A percentile compares a stretch with the other conserved stretches of the same genome.
phyloP scores from a whole-genome alignment of 2,797 vertebrate genomes.

The Tinamus major region DNA sequence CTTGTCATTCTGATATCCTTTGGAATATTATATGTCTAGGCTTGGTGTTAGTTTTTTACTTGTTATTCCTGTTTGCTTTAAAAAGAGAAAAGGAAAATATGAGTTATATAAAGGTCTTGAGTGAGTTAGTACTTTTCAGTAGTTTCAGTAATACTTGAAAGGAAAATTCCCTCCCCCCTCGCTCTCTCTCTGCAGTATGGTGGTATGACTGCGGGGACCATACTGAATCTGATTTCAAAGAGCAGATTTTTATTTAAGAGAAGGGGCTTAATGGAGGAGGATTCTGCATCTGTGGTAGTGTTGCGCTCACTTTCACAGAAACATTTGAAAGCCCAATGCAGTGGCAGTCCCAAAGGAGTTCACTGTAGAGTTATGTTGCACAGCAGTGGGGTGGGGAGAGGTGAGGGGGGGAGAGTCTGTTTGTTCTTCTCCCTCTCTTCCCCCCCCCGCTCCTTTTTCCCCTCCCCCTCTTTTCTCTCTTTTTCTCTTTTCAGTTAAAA shows the following conservation, averaged over 20 bases:
- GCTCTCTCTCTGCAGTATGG: not conserved
- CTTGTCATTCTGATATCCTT: not conserved
- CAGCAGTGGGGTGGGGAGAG: not conserved
- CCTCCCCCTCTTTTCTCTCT: no score
- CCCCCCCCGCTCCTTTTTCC: no score
- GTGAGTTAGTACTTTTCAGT: not conserved
- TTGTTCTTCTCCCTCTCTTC: no score
- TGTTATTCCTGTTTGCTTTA: not conserved
- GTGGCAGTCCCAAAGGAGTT: not conserved
- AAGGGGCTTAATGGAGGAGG: not conserved
- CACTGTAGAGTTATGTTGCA: not conserved
- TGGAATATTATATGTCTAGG: rapidly evolving
- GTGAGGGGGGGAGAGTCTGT: no score
- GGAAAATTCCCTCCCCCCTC: no score
- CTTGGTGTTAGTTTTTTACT: not conserved
- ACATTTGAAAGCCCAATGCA: not conserved
- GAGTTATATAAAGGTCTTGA: not conserved
- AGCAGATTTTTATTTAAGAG: not conserved
- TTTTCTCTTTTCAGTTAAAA: not conserved
- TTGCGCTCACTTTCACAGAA: not conserved
- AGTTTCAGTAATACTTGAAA: not conserved
- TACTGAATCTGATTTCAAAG: not conserved
- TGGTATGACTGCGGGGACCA: not conserved
- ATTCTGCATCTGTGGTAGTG: not conserved
- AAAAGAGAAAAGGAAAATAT: not conserved